Evolutionary conservation across 2,113 vertebrate genomes (phyloP), one percentile per base, ranked within the genome.

Genomic region (Acanthochromis polyacanthus): DNA sequence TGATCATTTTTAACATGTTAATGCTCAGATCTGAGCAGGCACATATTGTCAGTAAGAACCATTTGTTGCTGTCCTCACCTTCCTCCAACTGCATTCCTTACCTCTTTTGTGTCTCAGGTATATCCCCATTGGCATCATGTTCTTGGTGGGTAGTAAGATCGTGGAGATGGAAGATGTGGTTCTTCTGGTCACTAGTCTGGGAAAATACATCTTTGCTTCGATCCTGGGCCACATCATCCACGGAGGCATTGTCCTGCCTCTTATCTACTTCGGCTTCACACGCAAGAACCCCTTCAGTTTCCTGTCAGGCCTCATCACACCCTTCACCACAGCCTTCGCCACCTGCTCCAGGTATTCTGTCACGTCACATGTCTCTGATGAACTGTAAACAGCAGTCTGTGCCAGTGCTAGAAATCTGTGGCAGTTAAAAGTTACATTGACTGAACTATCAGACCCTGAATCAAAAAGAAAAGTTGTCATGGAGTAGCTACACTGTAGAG

Each of bases 121-220:
- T 1, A 96, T 99, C 10, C 98, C 98, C 5, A 91, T 99, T 65
- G 98, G 98, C 81, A 98, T 99, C 88, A 97, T 95, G 94, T 99
- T 99, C 93, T 96, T 99, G 71, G 96, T 99, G 67, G 98, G 97
- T 82, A 99, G 98, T 93, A 99, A 99, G 95, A 99, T 99, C 52
- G 96, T 99, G 58, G 98, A 99, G 91, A 99, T 99, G 97, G 97
- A 97, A 80, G 95, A 99, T 82, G 94, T 99, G 46, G 52, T 97
- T 22, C 86, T 95, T 61, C 87, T 99, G 79, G 97, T 99, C 91
- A 96, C 97, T 62, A 98, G 97, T 77, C 91, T 99, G 68, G 98
- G 98, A 74, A 99, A 99, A 89, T 99, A 99, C 60, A 99, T 99
- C 77, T 95, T 99, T 0, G 97, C 98, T 4, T 98, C 97, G 0